Evolutionary conservation across 2,113 vertebrate genomes (phyloP).

Genomic region (Ibidorhyncha struthersii): DNA sequence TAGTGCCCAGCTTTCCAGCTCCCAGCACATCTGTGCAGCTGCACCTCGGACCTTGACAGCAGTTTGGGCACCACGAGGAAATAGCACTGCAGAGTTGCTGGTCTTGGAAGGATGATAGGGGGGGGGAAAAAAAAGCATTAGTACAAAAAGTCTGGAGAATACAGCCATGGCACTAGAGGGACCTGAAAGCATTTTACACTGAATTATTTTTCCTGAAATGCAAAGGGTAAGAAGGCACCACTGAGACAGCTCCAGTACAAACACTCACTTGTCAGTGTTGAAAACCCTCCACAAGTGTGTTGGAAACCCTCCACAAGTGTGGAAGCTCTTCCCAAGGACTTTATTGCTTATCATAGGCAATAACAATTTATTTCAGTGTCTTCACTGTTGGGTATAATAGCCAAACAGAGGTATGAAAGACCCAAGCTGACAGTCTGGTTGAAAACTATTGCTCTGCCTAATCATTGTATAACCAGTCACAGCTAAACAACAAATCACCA

Average conservation of each 20-base stretch:
- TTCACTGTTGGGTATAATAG: constrained; percentile 19
- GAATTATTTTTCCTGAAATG: neutral
- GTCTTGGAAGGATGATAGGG: neutral
- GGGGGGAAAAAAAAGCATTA: neutral
- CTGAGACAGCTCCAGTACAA: neutral
- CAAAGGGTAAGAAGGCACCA: neutral
- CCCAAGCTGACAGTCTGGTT: constrained; percentile 28
- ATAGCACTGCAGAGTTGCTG: neutral
- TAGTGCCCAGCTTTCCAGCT: neutral
- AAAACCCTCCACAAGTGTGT: neutral
- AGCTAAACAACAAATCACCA: constrained; percentile 11
- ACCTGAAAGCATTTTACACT: neutral
- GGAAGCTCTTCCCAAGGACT: neutral
- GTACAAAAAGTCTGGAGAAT: neutral
- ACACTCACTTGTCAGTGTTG: neutral
- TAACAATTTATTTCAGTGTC: constrained; percentile 45
- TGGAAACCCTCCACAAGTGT: neutral
- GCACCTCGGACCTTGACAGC: neutral
- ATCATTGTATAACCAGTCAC: neutral
- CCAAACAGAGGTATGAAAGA: constrained; percentile 34
- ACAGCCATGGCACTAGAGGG: neutral
- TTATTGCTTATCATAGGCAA: neutral
- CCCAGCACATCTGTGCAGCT: neutral
- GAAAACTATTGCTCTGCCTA: constrained; percentile 37
- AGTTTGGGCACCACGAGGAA: neutral